phyloP scores from a whole-genome alignment of 2,888 invertebrate genomes.

The Melanchra persicariae region DNA sequence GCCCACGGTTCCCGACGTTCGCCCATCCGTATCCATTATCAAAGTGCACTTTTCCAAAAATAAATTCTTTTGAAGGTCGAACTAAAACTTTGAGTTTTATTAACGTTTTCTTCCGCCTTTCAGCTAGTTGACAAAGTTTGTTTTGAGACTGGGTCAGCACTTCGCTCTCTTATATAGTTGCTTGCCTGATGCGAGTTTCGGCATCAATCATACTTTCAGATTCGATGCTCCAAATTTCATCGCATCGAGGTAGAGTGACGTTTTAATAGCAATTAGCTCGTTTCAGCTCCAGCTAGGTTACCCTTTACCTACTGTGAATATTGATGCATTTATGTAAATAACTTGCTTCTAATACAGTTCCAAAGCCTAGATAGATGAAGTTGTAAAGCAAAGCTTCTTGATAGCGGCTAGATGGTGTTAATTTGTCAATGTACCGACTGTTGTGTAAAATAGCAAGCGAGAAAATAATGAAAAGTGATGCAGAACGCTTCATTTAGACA shows the following conservation, averaged over 20 bases:
- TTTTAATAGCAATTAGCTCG: slow-evolving; percentile 3
- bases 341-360: not conserved
- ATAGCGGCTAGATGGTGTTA: not conserved
- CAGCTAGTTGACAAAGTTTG: slow-evolving; percentile 17
- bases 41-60: slow-evolving; percentile 21
- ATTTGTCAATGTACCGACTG: slow-evolving; percentile 3
- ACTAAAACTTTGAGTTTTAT: slow-evolving; percentile 4
- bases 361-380: not conserved
- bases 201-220: slow-evolving; percentile 26
- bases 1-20: not conserved
- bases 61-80: not conserved
- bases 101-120: not conserved
- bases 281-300: not conserved
- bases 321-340: not conserved
- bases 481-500: slow-evolving; percentile 1
- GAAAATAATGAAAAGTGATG: slow-evolving; percentile 46
- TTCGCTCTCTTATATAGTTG: slow-evolving; percentile 10
- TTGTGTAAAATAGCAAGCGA: slow-evolving; percentile 21
- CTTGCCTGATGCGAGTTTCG: slow-evolving; percentile 21
- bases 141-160: slow-evolving; percentile 4
- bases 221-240: slow-evolving; percentile 8
- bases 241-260: not conserved
- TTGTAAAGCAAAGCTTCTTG: not conserved
- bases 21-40: not conserved
- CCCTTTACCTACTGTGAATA: not conserved